Conservation (phyloP, 2,888 invertebrate species). For the Hydropsyche betteni region DNA sequence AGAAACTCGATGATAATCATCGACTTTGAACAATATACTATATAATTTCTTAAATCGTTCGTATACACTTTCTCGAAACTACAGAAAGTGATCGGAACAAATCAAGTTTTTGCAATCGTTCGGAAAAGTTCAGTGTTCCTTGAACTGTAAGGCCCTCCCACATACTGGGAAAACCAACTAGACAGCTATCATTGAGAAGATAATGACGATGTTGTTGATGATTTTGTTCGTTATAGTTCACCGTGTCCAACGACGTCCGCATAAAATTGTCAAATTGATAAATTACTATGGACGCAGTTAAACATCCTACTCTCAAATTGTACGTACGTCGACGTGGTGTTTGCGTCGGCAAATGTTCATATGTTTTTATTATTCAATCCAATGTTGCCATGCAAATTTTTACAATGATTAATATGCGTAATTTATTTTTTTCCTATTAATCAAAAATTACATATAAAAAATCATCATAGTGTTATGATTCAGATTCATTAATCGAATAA, state of each 20-base stretch:
- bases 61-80: too few relatives aligned
- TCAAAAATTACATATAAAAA: not conserved
- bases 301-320: slow-evolving; percentile 8
- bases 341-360: too few relatives aligned
- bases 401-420: too few relatives aligned
- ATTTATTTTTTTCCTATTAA: too few relatives aligned
- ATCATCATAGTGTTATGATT: not conserved
- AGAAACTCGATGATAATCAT: too few relatives aligned
- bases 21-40: too few relatives aligned
- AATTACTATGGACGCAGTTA: slow-evolving; percentile 10
- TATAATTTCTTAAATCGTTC: too few relatives aligned
- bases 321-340: too few relatives aligned
- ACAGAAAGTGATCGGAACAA: too few relatives aligned
- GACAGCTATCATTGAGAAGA: not conserved
- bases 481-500: slow-evolving; percentile 4
- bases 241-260: not conserved
- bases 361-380: too few relatives aligned
- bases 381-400: too few relatives aligned
- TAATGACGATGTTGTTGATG: not conserved
- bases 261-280: slow-evolving; percentile 15
- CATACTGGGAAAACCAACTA: not conserved
- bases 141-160: not conserved
- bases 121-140: slow-evolving; percentile 3
- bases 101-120: not conserved
- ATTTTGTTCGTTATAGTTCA: not conserved